phyloP scores from a whole-genome alignment of 1,140 invertebrate genomes.

The Drosophila seguyi region DNA sequence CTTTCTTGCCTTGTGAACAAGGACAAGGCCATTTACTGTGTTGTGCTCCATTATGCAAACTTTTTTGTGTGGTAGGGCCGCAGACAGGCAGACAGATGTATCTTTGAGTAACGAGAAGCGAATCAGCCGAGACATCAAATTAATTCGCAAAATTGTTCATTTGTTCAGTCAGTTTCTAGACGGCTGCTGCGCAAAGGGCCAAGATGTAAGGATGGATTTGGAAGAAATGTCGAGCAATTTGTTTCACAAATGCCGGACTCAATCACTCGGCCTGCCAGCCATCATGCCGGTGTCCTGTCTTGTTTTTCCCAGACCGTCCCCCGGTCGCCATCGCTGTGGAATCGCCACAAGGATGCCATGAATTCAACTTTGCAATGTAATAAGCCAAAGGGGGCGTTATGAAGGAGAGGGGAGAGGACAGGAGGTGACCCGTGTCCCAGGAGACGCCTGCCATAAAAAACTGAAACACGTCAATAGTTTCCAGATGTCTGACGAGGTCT shows the following conservation, averaged over 20 bases:
- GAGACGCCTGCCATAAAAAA: slow-evolving; percentile 39
- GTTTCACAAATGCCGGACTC: slow-evolving; percentile 64
- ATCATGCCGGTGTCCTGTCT: slow-evolving; percentile 8
- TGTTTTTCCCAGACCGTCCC: slow-evolving; percentile 5
- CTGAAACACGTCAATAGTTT: slow-evolving; percentile 55
- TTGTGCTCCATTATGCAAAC: slow-evolving; percentile 42
- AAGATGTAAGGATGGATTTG: slow-evolving; percentile 36
- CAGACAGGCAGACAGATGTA: slow-evolving; percentile 34
- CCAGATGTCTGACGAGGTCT: slow-evolving; percentile 16
- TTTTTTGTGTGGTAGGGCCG: slow-evolving; percentile 13
- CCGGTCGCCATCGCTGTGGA: slow-evolving; percentile 29
- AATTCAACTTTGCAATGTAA: slow-evolving; percentile 51
- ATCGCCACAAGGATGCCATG: slow-evolving; percentile 23
- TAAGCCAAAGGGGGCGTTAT: slow-evolving; percentile 26
- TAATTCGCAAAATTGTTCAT: slow-evolving; percentile 51
- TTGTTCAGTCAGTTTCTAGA: slow-evolving; percentile 29
- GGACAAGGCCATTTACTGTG: slow-evolving; percentile 34
- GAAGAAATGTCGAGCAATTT: slow-evolving; percentile 59
- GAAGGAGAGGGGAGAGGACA: not conserved
- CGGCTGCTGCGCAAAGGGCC: not conserved
- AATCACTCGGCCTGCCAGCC: slow-evolving; percentile 47
- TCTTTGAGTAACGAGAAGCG: slow-evolving; percentile 36
- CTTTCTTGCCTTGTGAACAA: slow-evolving; percentile 11
- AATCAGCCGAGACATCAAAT: slow-evolving; percentile 56
- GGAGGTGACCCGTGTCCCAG: slow-evolving; percentile 28